Base-by-base conservation (phyloP, 1,140 invertebrate species). In the Lucilia cuprina region DNA sequence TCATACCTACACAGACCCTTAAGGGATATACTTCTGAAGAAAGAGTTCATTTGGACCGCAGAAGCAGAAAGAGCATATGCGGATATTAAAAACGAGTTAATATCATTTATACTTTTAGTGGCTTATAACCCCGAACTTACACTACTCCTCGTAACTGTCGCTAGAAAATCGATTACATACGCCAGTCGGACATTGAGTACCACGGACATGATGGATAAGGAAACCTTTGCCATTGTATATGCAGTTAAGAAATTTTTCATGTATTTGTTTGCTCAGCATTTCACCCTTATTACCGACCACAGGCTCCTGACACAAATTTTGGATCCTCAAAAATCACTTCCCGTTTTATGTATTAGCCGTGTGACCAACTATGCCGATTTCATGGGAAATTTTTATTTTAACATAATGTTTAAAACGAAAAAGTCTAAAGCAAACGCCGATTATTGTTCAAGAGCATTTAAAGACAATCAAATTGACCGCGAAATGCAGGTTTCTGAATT, bases 161-260 rank as follows among this genome's bases (percentile, higher is more conserved):
- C 83, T 5, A 74, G 35, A 50, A 47, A 50, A 19, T 70, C 70
- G 14, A 74, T 83, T 75, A 70, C 83, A 47, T 74, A 75, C 21
- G 35, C 35, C 34, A 49, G 70, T 41, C 65, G 83, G 17, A 74
- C 88, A 5, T 84, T 94, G 30, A 88, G 85, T 19, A 25, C 82
- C 41, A 87, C 91, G 19, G 92, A 94, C 88, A 92, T n/a, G 82
- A 89, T 92, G 14, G 92, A 93, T 80, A 91, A 92, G 84, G 92
- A 93, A 87, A 91, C 86, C 0, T 3, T 30, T 30, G 25, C 25
- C 25, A 30, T 30, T 30, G 25, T 30, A 30, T 30, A 3, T 1
- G 25, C 25, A 30, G 25, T 30, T 30, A 30, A 3, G 25, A 30
- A 30, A 30, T 30, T 30, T 30, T 30, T 30, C 1, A 30, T 30